Evolutionary conservation across 1,140 invertebrate species (phyloP).

Genomic region (Amphibalanus amphitrite): DNA sequence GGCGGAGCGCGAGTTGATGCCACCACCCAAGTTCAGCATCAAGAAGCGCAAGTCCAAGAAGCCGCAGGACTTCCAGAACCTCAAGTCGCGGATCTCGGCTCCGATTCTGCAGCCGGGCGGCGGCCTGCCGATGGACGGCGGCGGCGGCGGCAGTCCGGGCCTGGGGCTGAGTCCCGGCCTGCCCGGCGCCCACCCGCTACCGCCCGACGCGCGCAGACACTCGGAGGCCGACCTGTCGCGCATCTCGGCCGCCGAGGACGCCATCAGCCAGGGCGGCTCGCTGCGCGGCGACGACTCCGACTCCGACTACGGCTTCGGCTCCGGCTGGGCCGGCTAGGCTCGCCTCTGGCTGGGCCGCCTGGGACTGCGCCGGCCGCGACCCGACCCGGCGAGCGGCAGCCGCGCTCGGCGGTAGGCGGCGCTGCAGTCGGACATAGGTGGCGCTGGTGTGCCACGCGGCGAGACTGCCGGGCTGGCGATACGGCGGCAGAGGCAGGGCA

Average conservation of each 20-base stretch:
- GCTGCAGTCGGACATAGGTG: no score
- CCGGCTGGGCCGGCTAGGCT: conserved; percentile 35
- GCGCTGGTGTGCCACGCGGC: no score
- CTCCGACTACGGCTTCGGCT: conserved; percentile 60
- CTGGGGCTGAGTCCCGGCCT: conserved; percentile 9
- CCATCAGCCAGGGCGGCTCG: conserved; percentile 23
- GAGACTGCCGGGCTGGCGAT: no score
- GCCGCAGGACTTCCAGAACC: conserved; percentile 9
- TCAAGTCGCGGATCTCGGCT: conserved; percentile 8
- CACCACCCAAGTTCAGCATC: conserved; percentile 46
- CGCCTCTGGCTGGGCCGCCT: no score
- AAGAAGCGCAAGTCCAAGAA: conserved; percentile 40
- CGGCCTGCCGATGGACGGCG: neutral
- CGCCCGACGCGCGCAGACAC: conserved; percentile 20
- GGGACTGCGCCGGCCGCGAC: no score
- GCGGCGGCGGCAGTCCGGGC: neutral
- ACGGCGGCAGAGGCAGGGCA: no score
- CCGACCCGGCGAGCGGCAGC: no score
- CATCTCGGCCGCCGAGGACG: conserved; percentile 13
- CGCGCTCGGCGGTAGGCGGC: no score
- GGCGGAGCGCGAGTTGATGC: conserved; percentile 37
- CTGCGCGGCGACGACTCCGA: conserved; percentile 42
- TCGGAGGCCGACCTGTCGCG: conserved; percentile 30
- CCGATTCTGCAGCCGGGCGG: conserved; percentile 8
- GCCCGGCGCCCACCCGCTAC: conserved; percentile 18